These are phyloP conservation scores for Epistrophe grossulariae DNA, from an alignment of 2,888 invertebrate species.

Conservation along the genomic window DNA sequence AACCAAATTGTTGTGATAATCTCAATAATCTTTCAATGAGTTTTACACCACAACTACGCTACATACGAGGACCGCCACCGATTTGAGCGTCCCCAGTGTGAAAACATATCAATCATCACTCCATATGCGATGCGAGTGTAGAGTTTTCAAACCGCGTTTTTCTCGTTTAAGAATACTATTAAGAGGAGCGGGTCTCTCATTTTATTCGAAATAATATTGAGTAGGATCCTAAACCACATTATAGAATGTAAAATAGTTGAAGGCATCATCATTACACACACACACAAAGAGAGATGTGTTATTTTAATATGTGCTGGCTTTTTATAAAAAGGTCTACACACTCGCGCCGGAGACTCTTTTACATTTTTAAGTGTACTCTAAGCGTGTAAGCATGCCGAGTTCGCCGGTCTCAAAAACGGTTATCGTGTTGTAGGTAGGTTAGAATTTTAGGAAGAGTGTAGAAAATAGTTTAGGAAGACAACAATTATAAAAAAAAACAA, in stretches of 20 bases:
- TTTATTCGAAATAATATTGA: conserved; percentile 60
- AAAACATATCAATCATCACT: conserved; percentile 60
- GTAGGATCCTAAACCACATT: conserved; percentile 58
- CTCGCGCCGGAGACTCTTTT: conserved; percentile 60
- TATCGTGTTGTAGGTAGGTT: conserved; percentile 65
- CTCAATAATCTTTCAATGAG: conserved; percentile 90
- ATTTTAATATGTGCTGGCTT: conserved; percentile 6
- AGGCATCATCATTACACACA: conserved; percentile 21
- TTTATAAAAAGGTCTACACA: conserved; percentile 27
- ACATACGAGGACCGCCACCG: conserved; percentile 91
- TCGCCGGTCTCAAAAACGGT: conserved; percentile 75
- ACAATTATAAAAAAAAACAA: conserved; percentile 14
- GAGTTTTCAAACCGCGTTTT: conserved; percentile 71
- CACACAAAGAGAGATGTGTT: conserved; percentile 7
- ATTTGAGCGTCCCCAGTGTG: conserved; percentile 84
- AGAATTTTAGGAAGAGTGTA: conserved; percentile 60
- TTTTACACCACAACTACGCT: conserved; percentile 89
- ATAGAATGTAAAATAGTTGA: conserved; percentile 73
- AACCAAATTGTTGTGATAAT: conserved; percentile 90
- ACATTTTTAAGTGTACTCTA: conserved; percentile 75
- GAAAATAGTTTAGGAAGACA: conserved; percentile 60
- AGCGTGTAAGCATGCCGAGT: conserved; percentile 72
- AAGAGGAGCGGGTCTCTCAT: conserved; percentile 67
- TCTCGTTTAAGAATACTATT: conserved; percentile 76
- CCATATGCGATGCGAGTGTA: conserved; percentile 52